Evolutionary conservation across 2,113 vertebrate genomes (phyloP), one percentile per base, ranked within the genome.

Genomic region (Gnathonemus echidnorhynchus): DNA sequence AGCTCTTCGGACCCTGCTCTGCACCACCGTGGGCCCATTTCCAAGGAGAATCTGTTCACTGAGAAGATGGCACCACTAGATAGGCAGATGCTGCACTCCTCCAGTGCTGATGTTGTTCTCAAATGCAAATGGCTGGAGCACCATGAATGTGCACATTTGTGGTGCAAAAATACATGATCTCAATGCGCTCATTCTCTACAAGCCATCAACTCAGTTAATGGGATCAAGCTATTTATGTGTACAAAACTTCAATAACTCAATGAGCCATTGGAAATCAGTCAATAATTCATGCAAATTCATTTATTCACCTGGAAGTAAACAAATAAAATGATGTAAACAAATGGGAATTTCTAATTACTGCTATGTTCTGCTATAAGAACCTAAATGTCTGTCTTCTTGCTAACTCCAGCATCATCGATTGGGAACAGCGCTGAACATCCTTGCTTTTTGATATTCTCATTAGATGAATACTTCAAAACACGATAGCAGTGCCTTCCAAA

Each of bases 381-480:
- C 53, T 45, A 62, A 87, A 56, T 31, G 86, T 53, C 50, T 86
- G 45, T 27, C 46, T 86, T 86, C n/a, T 27, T 27, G 48, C 35
- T 21, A 24, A 88, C 6, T 5, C 10, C 35, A 24, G 87, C 3
- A 42, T 24, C 39, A 35, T 62, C 56, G 56, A 45, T 13, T 88
- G 56, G 53, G 87, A 56, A 45, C 7, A 62, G 48, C 5, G 8
- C 39, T n/a, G 87, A 46, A 31, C 10, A 19, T 19, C 53, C 1
- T 50, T 27, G 24, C 89, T 90, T 88, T 77, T 92, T 91, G 46
- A 90, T 90, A 46, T 74, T 89, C 90, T 92, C 15, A 90, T 56
- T 90, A 89, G 89, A 89, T 92, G 89, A 77, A 91, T 91, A 88
- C 86, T 74, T n/a, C 88, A 90, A 88, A 92, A 89, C 53, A 90